Conservation (phyloP, 2,113 vertebrate genomes). For the Telmatochromis sp. region DNA sequence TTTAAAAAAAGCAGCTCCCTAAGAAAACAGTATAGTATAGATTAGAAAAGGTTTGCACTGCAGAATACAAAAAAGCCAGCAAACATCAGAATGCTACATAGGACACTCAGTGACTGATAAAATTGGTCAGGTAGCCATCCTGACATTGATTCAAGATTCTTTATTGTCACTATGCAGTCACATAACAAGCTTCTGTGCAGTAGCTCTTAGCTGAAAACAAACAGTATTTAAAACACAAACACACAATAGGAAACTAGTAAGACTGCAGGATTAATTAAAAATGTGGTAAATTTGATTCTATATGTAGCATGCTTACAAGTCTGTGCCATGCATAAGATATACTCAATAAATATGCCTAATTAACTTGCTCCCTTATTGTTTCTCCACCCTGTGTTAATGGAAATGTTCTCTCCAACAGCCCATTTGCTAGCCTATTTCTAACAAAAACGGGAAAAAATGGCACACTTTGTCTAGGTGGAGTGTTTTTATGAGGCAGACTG, state of each 20-base stretch:
- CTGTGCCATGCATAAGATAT: background rate
- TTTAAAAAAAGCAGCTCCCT: background rate
- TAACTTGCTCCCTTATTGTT: background rate
- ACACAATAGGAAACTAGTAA: background rate
- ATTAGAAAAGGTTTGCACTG: background rate
- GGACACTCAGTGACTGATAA: background rate
- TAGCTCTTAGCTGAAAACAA: background rate
- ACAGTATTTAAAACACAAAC: background rate
- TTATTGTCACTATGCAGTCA: background rate
- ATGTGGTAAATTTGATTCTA: background rate
- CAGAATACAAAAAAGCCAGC: background rate
- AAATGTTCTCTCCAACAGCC: background rate
- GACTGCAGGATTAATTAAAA: background rate
- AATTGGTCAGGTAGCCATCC: background rate
- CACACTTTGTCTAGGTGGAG: slow-evolving; percentile 16
- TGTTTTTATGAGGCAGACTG: slow-evolving; percentile 23
- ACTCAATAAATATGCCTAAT: background rate
- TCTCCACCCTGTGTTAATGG: background rate
- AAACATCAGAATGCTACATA: background rate
- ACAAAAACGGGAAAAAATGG: background rate
- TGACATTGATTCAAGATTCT: background rate
- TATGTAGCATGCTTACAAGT: background rate
- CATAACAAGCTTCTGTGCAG: background rate
- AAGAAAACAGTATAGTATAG: background rate
- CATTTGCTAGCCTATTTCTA: background rate